These are phyloP conservation scores for Platalea minor DNA, from an alignment of 2,797 vertebrate genomes.

Conservation along the genomic window DNA sequence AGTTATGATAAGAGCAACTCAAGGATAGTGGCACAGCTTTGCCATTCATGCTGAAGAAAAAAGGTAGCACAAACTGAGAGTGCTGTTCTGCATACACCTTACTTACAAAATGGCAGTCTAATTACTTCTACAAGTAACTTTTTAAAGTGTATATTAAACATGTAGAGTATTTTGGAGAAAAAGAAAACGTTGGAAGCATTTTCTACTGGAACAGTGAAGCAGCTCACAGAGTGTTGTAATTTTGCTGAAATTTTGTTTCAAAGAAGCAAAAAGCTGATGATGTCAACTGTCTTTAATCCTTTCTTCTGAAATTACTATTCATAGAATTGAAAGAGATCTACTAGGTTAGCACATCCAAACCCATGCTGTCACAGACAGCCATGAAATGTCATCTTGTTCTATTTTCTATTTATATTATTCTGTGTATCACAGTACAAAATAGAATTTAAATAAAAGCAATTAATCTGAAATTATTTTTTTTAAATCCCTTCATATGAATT, in stretches of 20 bases:
- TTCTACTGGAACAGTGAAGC: background rate
- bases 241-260: conserved; percentile 45
- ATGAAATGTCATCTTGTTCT: conserved; percentile 35
- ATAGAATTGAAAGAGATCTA: conserved; percentile 61
- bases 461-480: background rate
- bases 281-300: conserved; percentile 50
- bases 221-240: background rate
- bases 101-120: background rate
- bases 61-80: background rate
- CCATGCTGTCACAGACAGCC: conserved; percentile 34
- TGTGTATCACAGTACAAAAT: background rate
- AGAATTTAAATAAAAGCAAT: conserved; percentile 34
- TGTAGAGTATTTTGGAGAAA: background rate
- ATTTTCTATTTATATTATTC: conserved; percentile 53
- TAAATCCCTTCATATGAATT: background rate
- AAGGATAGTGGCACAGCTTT: background rate
- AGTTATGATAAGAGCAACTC: background rate
- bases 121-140: background rate
- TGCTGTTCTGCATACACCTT: background rate
- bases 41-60: background rate
- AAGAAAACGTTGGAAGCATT: background rate
- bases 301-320: conserved; percentile 56
- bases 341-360: conserved; percentile 58
- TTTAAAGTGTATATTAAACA: background rate
- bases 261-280: conserved; percentile 34